A percentile compares a stretch with the other conserved stretches of the same genome.
Evolutionary conservation across 2,797 vertebrate genomes (phyloP).

Genomic region (Periparus ater): DNA sequence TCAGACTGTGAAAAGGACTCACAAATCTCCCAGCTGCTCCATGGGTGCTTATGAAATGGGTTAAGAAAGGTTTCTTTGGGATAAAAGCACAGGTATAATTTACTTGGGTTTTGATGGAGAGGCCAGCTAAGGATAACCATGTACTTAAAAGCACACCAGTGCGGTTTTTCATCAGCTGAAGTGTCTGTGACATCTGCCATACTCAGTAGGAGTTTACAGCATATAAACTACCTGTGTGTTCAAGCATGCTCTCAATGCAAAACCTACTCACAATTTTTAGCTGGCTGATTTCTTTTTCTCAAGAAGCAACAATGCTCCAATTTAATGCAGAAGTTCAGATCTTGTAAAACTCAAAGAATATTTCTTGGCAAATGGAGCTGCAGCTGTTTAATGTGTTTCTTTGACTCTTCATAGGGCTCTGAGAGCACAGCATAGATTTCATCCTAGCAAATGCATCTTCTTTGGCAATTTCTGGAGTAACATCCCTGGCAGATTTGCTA

Average conservation of each 20-base stretch:
- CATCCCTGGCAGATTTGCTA: not conserved
- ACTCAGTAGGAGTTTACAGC: not conserved
- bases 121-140: not conserved
- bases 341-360: not conserved
- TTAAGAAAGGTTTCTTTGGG: not conserved
- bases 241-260: not conserved
- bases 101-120: not conserved
- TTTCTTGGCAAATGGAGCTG: not conserved
- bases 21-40: not conserved
- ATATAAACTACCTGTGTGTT: rapidly evolving
- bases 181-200: not conserved
- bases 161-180: not conserved
- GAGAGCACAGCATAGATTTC: not conserved
- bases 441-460: not conserved
- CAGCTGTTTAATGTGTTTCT: not conserved
- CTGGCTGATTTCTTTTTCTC: not conserved
- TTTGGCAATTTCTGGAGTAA: not conserved
- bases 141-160: not conserved
- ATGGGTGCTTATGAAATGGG: not conserved
- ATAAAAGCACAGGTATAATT: not conserved
- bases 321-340: not conserved
- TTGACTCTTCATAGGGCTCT: not conserved
- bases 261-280: not conserved
- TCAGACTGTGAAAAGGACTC: not conserved
- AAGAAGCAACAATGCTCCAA: not conserved